Base-by-base conservation (phyloP, 1,140 invertebrate genomes). In the Globodera rostochiensis region DNA sequence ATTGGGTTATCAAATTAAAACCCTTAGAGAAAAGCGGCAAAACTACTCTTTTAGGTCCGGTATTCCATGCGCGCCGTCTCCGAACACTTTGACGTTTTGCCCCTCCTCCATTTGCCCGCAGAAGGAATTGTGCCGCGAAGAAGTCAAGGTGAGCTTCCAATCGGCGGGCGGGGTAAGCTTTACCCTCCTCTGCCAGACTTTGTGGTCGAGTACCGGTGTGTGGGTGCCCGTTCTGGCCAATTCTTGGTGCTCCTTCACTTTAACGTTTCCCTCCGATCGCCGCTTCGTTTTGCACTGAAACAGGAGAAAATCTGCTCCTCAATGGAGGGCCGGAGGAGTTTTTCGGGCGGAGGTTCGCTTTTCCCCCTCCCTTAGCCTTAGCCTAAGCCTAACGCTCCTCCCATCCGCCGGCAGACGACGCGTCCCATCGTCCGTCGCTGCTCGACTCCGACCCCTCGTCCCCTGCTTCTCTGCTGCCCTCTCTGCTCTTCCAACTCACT, bases 271-370 rank as follows among this genome's bases (percentile, higher is more conserved):
- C 73, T n/a, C n/a, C 70, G 74, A 21, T 53, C 82, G 21, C 73
- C 82, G 36, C 88, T 86, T 25, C 73, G 69, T 45, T 83, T 88
- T 60, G 87, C 80, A 1, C 77, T 89, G 60, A 83, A 85, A 77
- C 89, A 89, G 76, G 88, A 89, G 76, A 89, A 89, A 73, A 86
- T 89, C 45, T 89, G 88, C 75, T 83, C 84, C 5, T 84, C 76
- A 11, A 73, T 83, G 73, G 89, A 90, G 50, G 87, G 84, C 45
- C 74, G 88, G 47, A 57, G 87, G 64, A 81, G 57, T 50, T 60
- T 83, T 36, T 77, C 74, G 73, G 84, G 83, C 7, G 57, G 66
- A 76, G 74, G 74, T 76, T 36, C 6, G 47, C 21, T 74, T 45
- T 74, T 1, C 19, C 73, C 21, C 53, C 2, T 7, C 53, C 53